Percentiles rank a stretch among this genome's conserved stretches.
Evolutionary conservation across 1,140 invertebrate species (phyloP).

Genomic region (Anadara kagoshimensis): DNA sequence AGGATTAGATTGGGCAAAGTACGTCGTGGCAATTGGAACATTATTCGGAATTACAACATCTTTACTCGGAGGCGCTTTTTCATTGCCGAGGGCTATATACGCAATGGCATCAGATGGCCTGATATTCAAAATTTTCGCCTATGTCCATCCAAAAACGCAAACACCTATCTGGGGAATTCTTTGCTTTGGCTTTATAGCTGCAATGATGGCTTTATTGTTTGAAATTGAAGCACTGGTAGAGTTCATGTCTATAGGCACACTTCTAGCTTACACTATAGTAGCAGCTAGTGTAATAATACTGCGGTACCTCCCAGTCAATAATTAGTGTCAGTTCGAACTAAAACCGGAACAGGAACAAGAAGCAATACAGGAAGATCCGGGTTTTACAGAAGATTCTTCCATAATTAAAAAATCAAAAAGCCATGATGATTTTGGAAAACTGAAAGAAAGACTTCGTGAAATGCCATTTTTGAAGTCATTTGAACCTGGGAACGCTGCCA

Average conservation of each 20-base stretch:
- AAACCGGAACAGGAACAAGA: slow-evolving; percentile 78
- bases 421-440: slow-evolving; percentile 68
- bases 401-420: slow-evolving; percentile 68
- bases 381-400: slow-evolving; percentile 48
- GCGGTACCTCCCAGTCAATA: slow-evolving; percentile 77
- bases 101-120: slow-evolving; percentile 76
- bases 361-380: slow-evolving; percentile 8
- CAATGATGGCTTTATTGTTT: slow-evolving; percentile 87
- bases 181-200: slow-evolving; percentile 85
- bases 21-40: slow-evolving; percentile 86
- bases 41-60: slow-evolving; percentile 92
- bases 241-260: slow-evolving; percentile 94
- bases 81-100: slow-evolving; percentile 94
- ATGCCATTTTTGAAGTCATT: slow-evolving; percentile 60
- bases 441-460: slow-evolving; percentile 58
- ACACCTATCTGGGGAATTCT: slow-evolving; percentile 87
- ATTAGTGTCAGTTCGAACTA: slow-evolving; percentile 77
- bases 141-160: slow-evolving; percentile 73
- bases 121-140: slow-evolving; percentile 78
- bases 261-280: slow-evolving; percentile 93
- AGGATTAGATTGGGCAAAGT: slow-evolving; percentile 88
- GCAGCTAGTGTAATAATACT: slow-evolving; percentile 91
- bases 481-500: slow-evolving; percentile 83
- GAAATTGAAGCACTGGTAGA: slow-evolving; percentile 94
- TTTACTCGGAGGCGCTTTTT: slow-evolving; percentile 97